phyloP scores from a whole-genome alignment of 1,140 invertebrate species.

The Rhynchophorus ferrugineus region DNA sequence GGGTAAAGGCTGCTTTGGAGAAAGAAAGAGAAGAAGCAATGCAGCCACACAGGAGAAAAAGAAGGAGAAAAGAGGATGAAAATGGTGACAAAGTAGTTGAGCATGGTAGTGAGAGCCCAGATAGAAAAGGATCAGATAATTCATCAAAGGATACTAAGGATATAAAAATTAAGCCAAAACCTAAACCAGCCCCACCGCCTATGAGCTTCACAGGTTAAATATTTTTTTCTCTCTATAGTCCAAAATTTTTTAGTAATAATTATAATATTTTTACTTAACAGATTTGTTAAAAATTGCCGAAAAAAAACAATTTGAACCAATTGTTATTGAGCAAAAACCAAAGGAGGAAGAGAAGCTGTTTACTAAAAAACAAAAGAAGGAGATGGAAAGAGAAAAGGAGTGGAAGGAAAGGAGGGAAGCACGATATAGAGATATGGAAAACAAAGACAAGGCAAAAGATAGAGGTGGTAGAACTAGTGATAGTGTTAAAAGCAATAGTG shows the following conservation, averaged over 20 bases:
- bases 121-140: constrained; percentile 15
- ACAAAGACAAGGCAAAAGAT: constrained; percentile 8
- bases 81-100: constrained; percentile 32
- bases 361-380: constrained; percentile 72
- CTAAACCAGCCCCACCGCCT: constrained; percentile 56
- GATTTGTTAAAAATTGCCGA: constrained; percentile 71
- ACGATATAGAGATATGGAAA: constrained; percentile 25
- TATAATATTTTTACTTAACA: constrained; percentile 30
- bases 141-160: constrained; percentile 20
- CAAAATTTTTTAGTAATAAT: not conserved
- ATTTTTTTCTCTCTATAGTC: not conserved
- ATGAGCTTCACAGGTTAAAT: constrained; percentile 53
- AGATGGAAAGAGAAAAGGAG: constrained; percentile 53
- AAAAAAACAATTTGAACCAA: constrained; percentile 73
- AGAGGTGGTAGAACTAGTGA: not conserved
- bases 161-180: constrained; percentile 44
- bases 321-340: constrained; percentile 54
- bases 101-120: constrained; percentile 25
- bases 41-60: constrained; percentile 57
- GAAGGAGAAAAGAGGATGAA: constrained; percentile 42
- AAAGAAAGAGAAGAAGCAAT: constrained; percentile 65
- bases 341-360: constrained; percentile 60
- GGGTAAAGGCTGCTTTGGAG: constrained; percentile 67
- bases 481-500: not conserved
- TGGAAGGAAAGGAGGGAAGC: constrained; percentile 46